These are phyloP conservation scores for Ascaphus truei DNA, from an alignment of 2,113 vertebrate genomes.

Conservation along the genomic window DNA sequence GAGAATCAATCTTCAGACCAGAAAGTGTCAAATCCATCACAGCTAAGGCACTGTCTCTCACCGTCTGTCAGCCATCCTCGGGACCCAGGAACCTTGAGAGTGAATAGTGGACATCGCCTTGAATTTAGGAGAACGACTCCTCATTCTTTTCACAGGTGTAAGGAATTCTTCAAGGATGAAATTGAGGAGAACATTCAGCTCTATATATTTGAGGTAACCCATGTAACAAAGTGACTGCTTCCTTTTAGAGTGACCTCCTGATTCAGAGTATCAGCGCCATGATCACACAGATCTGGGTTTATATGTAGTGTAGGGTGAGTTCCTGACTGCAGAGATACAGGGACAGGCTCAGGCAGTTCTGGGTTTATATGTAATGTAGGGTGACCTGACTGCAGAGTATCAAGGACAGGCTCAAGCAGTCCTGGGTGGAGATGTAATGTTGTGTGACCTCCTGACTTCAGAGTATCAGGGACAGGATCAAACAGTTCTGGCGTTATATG, in stretches of 20 bases:
- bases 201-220: neutral
- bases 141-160: slow-evolving; percentile 11
- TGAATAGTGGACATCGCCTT: slow-evolving; percentile 27
- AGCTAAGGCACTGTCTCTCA: slow-evolving; percentile 1
- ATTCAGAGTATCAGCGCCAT: neutral
- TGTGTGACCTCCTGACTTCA: too few species aligned
- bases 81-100: slow-evolving; percentile 10
- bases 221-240: too few species aligned
- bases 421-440: too few species aligned
- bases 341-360: too few species aligned
- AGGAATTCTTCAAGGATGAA: slow-evolving; percentile 2
- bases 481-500: too few species aligned
- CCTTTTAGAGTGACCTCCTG: neutral
- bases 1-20: slow-evolving; percentile 10
- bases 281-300: neutral
- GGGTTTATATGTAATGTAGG: too few species aligned
- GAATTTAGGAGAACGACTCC: slow-evolving; percentile 15
- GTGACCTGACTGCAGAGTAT: too few species aligned
- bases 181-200: neutral
- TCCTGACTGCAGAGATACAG: too few species aligned
- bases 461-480: too few species aligned
- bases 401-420: too few species aligned
- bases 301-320: neutral
- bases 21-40: slow-evolving; percentile 5
- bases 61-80: slow-evolving; percentile 13